Base-by-base conservation (phyloP, 2,888 invertebrate species). In the Plagodis dolabraria region DNA sequence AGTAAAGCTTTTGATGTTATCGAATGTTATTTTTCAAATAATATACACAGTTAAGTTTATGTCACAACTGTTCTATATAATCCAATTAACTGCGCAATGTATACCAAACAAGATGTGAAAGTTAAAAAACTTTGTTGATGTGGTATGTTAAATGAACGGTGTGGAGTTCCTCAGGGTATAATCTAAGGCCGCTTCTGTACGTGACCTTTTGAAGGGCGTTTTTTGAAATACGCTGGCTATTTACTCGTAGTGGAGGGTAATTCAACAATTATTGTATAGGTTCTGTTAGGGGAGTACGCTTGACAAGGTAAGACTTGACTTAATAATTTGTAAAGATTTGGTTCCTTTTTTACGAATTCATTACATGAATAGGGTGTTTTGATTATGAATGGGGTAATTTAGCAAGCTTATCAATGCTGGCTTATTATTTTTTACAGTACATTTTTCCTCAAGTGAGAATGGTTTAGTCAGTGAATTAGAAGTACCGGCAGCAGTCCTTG, bases 171-270 rank as follows among this genome's bases (percentile, higher is more conserved):
- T 55, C 76, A 80, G 75, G 84, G 87, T 75, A 68, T 59, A 66
- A 64, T 79, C 72, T 79, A 70, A 72, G 79, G 64, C 82, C 77
- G 68, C 73, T 79, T 79, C 75, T 79, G 67, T 78, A 78, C 82
- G 80, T 86, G 86, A 86, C 86, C 83, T 75, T 75, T 81, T 71
- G 79, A 86, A 89, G 86, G 87, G 76, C 83, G 71, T 75, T 71
- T 69, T 83, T 87, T 86, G 75, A 83, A 68, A 69, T 77, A 72
- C 69, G 38, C 46, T 46, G 70, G 78, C 71, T 80, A 82, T 84
- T 83, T 86, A 85, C 80, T 81, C 78, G 75, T 72, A 72, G 68
- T 73, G 65, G 77, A 77, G 43, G 12, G 76, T 80, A 84, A 87
- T 84, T 77, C 76, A 83, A 83, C 79, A 70, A 77, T 69, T 78